Percentiles rank a stretch among this genome's conserved stretches.
phyloP scores from a whole-genome alignment of 1,140 invertebrate species.

The Acromyrmex echinatior region DNA sequence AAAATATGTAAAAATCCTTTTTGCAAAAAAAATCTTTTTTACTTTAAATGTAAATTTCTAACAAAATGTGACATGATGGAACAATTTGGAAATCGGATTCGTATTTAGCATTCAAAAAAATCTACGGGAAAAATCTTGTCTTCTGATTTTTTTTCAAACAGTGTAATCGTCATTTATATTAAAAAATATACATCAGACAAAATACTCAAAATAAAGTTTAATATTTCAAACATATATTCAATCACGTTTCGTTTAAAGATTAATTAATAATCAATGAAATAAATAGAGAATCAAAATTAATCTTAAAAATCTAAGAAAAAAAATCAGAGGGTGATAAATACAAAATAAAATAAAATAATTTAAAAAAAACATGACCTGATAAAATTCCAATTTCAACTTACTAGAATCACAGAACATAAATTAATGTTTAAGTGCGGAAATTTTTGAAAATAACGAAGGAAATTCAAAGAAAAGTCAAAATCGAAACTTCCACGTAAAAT shows the following conservation, averaged over 20 bases:
- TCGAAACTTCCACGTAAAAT: conserved; percentile 32
- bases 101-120: too few relatives aligned
- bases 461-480: not conserved
- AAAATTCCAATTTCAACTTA: not conserved
- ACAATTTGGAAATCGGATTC: too few relatives aligned
- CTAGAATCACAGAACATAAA: conserved; percentile 5
- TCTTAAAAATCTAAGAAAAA: not conserved
- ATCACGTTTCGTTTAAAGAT: not conserved
- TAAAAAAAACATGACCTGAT: not conserved
- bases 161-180: not conserved
- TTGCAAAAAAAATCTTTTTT: too few relatives aligned
- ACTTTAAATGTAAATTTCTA: too few relatives aligned
- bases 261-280: not conserved
- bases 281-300: not conserved
- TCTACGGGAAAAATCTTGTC: too few relatives aligned
- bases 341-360: not conserved
- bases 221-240: not conserved
- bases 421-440: not conserved
- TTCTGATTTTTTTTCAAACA: too few relatives aligned
- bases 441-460: not conserved
- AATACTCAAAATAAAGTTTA: not conserved
- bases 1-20: too few relatives aligned
- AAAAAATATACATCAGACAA: not conserved
- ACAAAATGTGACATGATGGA: too few relatives aligned
- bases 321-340: not conserved